Evolutionary conservation across 2,797 vertebrate species (phyloP), one percentile per base, ranked within the genome.

Genomic region (Ibycter americanus): DNA sequence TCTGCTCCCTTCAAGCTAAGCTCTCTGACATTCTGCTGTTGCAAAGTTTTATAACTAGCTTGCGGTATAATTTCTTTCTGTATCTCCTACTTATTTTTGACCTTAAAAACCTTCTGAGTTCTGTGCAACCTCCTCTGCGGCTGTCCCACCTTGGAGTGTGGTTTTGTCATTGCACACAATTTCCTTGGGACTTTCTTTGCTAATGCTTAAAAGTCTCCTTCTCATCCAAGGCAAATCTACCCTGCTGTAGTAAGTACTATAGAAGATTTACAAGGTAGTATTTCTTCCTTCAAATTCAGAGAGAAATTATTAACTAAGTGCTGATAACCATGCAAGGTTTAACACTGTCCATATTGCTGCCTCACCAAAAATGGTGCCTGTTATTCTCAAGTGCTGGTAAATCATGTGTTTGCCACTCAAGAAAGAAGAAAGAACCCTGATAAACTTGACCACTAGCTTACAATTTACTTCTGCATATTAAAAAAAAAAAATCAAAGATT

Each of bases 161-260:
- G 23, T 58, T 82, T 93, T 84, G 54, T 85, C 76, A 27, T 11
- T 58, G 47, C 27, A 16, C 4, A 4, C 54, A 78, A 86, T 95
- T 90, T 94, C 89, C 80, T 83, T 54, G 51, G 51, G 70, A 70
- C 51, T 91, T 94, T 83, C 20, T 16, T 82, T 87, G 51, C 51
- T 95, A 89, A 89, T 81, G 46, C 84, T 80, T 85, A 47, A 88
- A 59, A 78, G 88, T 84, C 70, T 62, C 46, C 40, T 87, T 29
- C 74, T 87, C 90, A 88, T 89, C 70, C 47, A 40, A 87, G 73
- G 79, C 46, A 88, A 91, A 95, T 90, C 80, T 90, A 44, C 44
- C 26, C 44, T 87, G 62, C 40, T 4, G 1, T 55, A 83, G 51
- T 56, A 77, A 61, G 29, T 68, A 31, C 54, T 71, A 14, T 34